Base-by-base conservation (phyloP, 2,113 vertebrate species). In the Anarhynchus alexandrinus region DNA sequence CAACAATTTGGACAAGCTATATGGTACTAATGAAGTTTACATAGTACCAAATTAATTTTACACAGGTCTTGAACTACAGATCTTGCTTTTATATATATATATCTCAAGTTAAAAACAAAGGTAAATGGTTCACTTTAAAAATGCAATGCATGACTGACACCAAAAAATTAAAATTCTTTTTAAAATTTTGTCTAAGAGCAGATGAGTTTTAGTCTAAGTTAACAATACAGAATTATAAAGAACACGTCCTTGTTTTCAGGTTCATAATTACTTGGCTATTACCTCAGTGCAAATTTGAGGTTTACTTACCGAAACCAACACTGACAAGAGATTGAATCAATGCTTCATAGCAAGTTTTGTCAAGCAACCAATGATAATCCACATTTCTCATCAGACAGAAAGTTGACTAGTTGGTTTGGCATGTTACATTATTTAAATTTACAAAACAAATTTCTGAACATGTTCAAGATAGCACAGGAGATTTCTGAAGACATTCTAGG, bases 81-180 rank as follows among this genome's bases (percentile, higher is more conserved):
- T 6, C 3, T 52, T 59, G 23, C 38, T 58, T 89, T 19, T 42
- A 21, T 10, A 21, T 5, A 2, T 22, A 66, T 40, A 2, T 22
- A 2, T 22, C 62, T 40, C 20, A 45, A 62, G 26, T 57, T 26
- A 49, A 76, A 88, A 82, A 21, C 6, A 62, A 74, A 79, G 3
- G 11, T 5, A 77, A 86, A 82, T 16, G 2, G 22, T 7, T 69
- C 29, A 34, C 17, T 77, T 45, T 2, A 64, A 51, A 87, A 43
- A 55, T 34, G 0, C 18, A 55, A 34, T 4, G 3, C 43, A 87
- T 49, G 17, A 32, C 14, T 12, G 2, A 45, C 18, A 61, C 3
- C 3, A 61, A 72, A 64, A 84, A 52, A 19, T 0, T 6, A 11
- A 4, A 12, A 1, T 17, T 15, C 0, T 19, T 36, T 42, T 42